Evolutionary conservation across 2,888 invertebrate species (phyloP).

Genomic region (Ischnus inquisitorius): DNA sequence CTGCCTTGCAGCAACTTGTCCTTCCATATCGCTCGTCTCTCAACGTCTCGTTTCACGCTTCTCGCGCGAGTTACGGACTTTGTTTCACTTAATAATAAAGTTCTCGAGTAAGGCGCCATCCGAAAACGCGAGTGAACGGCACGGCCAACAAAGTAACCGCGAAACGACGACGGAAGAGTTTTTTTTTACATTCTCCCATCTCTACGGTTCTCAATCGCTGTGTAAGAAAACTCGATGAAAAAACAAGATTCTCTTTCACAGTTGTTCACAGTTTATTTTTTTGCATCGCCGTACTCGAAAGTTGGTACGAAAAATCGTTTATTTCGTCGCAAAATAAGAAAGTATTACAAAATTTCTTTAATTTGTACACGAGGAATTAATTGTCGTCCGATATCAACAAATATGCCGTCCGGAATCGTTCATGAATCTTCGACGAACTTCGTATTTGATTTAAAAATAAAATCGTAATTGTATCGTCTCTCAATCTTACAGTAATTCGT

Average conservation of each 20-base stretch:
- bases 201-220: neutral
- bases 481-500: neutral
- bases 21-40: slow-evolving; percentile 24
- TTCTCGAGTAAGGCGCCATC: slow-evolving; percentile 56
- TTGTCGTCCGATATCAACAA: neutral
- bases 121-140: slow-evolving; percentile 60
- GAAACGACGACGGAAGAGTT: slow-evolving; percentile 39
- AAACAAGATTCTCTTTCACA: slow-evolving; percentile 4
- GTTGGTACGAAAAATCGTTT: slow-evolving; percentile 72
- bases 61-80: slow-evolving; percentile 72
- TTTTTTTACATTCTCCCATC: neutral
- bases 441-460: slow-evolving; percentile 25
- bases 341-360: slow-evolving; percentile 53
- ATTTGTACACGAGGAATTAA: neutral
- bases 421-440: neutral
- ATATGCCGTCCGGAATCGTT: neutral
- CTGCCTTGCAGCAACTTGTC: neutral
- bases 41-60: slow-evolving; percentile 43
- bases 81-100: slow-evolving; percentile 77
- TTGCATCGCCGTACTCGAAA: slow-evolving; percentile 55
- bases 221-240: slow-evolving; percentile 36
- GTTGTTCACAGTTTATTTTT: slow-evolving; percentile 30
- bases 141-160: slow-evolving; percentile 20
- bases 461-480: neutral
- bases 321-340: slow-evolving; percentile 63